Evolutionary conservation across 2,888 invertebrate genomes (phyloP).

Genomic region (Hypercompe scribonia): DNA sequence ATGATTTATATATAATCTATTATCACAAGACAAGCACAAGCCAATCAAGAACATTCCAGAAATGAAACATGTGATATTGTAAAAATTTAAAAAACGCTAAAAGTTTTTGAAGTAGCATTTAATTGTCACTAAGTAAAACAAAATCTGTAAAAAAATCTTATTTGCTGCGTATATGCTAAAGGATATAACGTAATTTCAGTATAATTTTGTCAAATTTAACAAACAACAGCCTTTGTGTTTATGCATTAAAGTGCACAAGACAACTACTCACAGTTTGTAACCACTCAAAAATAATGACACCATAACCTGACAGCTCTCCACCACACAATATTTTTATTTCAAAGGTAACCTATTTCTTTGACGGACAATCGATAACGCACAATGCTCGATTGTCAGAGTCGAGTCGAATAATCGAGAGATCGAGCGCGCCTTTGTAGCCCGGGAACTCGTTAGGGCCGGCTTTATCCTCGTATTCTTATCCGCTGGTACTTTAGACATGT

Average conservation of each 20-base stretch:
- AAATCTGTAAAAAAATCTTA: too few relatives aligned
- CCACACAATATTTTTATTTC: conserved; percentile 43
- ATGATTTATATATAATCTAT: too few relatives aligned
- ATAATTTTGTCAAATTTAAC: too few relatives aligned
- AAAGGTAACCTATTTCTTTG: conserved; percentile 49
- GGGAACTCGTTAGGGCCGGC: conserved; percentile 63
- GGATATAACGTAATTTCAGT: too few relatives aligned
- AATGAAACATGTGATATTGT: too few relatives aligned
- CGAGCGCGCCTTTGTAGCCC: conserved; percentile 62
- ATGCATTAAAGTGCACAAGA: not conserved
- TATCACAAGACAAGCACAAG: too few relatives aligned
- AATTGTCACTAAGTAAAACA: too few relatives aligned
- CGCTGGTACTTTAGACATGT: conserved; percentile 59
- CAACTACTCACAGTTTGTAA: not conserved
- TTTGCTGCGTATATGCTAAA: too few relatives aligned
- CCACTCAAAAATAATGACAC: conserved; percentile 7
- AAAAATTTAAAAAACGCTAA: too few relatives aligned
- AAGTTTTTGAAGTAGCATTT: too few relatives aligned
- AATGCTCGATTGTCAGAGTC: conserved; percentile 66
- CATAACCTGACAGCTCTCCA: conserved; percentile 11
- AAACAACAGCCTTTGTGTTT: too few relatives aligned
- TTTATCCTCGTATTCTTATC: conserved; percentile 63
- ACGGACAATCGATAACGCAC: conserved; percentile 62
- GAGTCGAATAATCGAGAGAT: conserved; percentile 66
- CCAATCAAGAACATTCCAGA: too few relatives aligned